Base-by-base conservation (phyloP, 2,888 invertebrate species). In the Molorchus minor region DNA sequence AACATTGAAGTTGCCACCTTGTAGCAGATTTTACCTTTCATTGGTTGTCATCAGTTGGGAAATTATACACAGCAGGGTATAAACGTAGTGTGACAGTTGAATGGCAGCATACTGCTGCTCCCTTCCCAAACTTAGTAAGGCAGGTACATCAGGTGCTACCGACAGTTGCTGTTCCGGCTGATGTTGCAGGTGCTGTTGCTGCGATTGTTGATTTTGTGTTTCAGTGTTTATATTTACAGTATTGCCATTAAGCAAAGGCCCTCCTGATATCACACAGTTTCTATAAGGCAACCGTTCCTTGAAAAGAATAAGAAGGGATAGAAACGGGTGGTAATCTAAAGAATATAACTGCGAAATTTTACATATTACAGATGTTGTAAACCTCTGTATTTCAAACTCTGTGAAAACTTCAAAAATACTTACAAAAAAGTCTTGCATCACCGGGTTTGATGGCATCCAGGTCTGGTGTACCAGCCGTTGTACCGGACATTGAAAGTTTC, bases 11-110 rank as follows among this genome's bases (percentile, higher is more conserved):
- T n/a, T n/a, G n/a, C n/a, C n/a, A n/a, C n/a, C n/a, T n/a, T n/a
- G n/a, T n/a, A n/a, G n/a, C n/a, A n/a, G n/a, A 63, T 56, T 61
- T 72, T 71, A 87, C 88, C 88, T 89, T 75, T 93, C 92, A 75
- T 95, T 93, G 7, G 91, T 92, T 2, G 95, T 95, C 83, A 94
- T 91, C 74, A 95, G 90, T 77, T 94, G 93, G 73, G 92, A 92
- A 70, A 94, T 92, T 69, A 95, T 91, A 75, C 93, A 93, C 17
- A 94, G 86, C 62, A 96, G 83, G 16, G 92, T 93, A 79, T 95
- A 93, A 43, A 96, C 88, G 70, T 94, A 91, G 79, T 94, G 93
- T 40, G 93, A 92, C 52, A 96, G 82, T 75, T 91, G 90, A 51
- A 93, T 84, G 38, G 93, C 92, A 3, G 92, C 91, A 74, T 90